Evolutionary conservation across 1,140 invertebrate species (phyloP), one percentile per base, ranked within the genome.

Genomic region (Drosophila ogumai): DNA sequence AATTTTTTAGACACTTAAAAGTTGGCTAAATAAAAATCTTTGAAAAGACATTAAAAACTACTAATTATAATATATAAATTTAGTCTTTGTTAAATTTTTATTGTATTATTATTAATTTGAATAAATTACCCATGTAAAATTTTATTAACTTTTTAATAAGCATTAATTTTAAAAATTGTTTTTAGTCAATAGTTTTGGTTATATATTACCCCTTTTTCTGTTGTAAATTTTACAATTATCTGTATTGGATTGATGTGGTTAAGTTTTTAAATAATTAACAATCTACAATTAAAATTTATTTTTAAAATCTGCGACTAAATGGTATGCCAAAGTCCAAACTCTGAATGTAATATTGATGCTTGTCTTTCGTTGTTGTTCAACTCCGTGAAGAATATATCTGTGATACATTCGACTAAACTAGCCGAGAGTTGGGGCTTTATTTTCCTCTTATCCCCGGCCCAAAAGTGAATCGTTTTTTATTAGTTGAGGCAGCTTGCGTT

Each of bases 401-500:
- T 40, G 69, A 64, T 55, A 79, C 63, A 59, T 50, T 65, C 47
- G 22, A 54, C 56, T 50, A 47, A 65, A 81, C 78, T 86, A 86
- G 78, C 68, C 43, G 36, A 41, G 50, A 22, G 43, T 34, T 28
- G 71, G 52, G 60, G 36, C n/a, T 44, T 22, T 25, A 38, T 43
- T 34, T 58, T 38, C 36, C 31, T 57, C 41, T 36, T 22, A 55
- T 38, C 65, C 61, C 25, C 36, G 46, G 31, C 65, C 59, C 19
- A 52, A 75, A 76, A 77, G 47, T 77, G 74, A 77, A 77, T 77
- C 74, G 74, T 65, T 90, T 90, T 90, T 90, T 90, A 90, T 90
- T 85, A 90, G 85, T 90, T 90, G 81, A 90, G 85, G 72, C 85
- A 90, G 85, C 85, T 90, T 90, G 86, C 86, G 78, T 79, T 79